Percentiles rank a stretch among this genome's conserved stretches.
These are phyloP conservation scores for Felis catus DNA, from an alignment of 2,113 vertebrate genomes.

Conservation along the genomic window DNA sequence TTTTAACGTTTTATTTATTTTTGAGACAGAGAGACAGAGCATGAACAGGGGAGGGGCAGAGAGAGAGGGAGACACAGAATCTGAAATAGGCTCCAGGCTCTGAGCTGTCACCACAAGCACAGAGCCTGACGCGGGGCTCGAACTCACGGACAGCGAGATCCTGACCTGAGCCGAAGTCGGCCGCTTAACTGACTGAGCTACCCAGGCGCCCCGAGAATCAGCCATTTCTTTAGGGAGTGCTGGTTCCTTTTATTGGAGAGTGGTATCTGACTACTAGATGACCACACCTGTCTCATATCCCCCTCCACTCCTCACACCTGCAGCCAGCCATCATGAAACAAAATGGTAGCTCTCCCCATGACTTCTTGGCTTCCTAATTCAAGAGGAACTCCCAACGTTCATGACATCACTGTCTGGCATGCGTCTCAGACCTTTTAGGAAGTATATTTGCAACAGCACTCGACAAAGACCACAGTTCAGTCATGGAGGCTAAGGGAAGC, in stretches of 20 bases:
- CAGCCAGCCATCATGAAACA: neutral
- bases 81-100: neutral
- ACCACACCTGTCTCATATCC: neutral
- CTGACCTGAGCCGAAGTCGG: fast-evolving
- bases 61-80: neutral
- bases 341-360: neutral
- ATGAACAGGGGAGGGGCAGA: neutral
- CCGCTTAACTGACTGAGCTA: neutral
- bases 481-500: neutral
- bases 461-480: neutral
- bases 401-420: neutral
- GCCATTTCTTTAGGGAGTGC: neutral
- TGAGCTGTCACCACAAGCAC: no score
- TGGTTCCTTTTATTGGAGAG: neutral
- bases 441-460: neutral
- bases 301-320: neutral
- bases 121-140: neutral
- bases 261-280: neutral
- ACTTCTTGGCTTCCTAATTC: neutral
- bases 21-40: neutral
- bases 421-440: neutral
- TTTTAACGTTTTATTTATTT: neutral
- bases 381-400: neutral
- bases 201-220: neutral
- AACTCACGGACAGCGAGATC: neutral